Evolutionary conservation across 2,888 invertebrate species (phyloP), one percentile per base, ranked within the genome.

Genomic region (Mythimna pallens): DNA sequence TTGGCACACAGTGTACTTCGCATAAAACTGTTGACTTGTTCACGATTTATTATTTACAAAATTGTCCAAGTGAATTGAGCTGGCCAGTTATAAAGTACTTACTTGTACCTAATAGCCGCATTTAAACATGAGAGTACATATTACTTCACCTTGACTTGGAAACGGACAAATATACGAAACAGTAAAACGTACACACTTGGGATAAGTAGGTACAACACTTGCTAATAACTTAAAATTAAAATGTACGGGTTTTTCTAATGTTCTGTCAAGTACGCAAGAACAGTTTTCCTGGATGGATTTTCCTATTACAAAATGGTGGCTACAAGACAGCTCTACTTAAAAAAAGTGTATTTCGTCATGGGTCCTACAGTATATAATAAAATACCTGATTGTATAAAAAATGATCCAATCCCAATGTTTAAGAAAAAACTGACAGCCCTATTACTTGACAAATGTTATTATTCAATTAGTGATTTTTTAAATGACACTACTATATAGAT

Each of bases 31-130:
- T 66, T 58, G 8, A 58, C 22, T 54, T 58, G 14, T 50, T 40
- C 43, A 80, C 30, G 9, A 79, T 65, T 52, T 65, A 57, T 40
- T 80, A 66, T 77, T 77, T 80, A 66, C 80, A 52, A 63, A 66
- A 61, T 65, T 52, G 62, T 76, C 20, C 55, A 62, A 22, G 20
- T 50, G n/a, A 62, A 62, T 65, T 61, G 34, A 65, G 54, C 22
- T 43, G 22, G 43, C 55, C 50, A 64, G 0, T 47, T 54, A 20
- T 47, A 20, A 75, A 61, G 74, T 22, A 22, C 47, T 8, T 59
- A 36, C 55, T 64, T 43, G 8, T 34, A 30, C 30, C 30, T 30
- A 66, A 52, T 43, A 50, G 52, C 34, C 20, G 61, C 59, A 34
- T 70, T 76, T 34, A n/a, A 57, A 62, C 40, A 57, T 36, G 25